Base-by-base conservation (phyloP, 1,140 invertebrate genomes). In the Coelopa frigida region DNA sequence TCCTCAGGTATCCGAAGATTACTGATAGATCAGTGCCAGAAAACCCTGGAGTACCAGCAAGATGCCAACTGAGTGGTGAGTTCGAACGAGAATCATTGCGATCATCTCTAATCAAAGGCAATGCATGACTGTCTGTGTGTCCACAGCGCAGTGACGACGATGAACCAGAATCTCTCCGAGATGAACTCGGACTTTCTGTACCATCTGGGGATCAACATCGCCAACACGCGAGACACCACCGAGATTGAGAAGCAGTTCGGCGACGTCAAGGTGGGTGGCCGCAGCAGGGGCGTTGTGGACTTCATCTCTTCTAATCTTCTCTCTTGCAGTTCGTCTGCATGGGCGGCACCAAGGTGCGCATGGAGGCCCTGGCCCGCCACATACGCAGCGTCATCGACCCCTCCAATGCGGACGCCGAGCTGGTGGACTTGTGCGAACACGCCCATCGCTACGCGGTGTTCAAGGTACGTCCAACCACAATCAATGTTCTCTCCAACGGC, bases 381-480 rank as follows among this genome's bases (percentile, higher is more conserved):
- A 85, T 97, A 50, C 84, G 89, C 78, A 73, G 83, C 48, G 81
- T 92, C 72, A 82, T 94, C 47, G 83, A 81, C 1, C 79, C 87
- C n/a, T 61, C 85, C 86, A 61, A 71, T 90, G 44, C 87, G 87
- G 3, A 80, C 85, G 26, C 88, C 83, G 36, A 87, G 24, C 73
- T 93, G 10, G 74, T 81, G 38, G 91, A 98, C 70, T 88, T 97
- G 44, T 89, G 85, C 53, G 83, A 82, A 55, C 85, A 83, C 60
- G 91, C 89, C 2, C 90, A 95, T 65, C 77, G 94, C 53, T 99
- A 96, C 72, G 87, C 87, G 12, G 87, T 98, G 81, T 99, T 85
- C 71, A 98, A 98, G 83, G 87, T 94, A 37, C 11, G 24, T n/a
- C n/a, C n/a, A n/a, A n/a, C n/a, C n/a, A n/a, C n/a, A n/a, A n/a